Base-by-base conservation (phyloP, 2,888 invertebrate species). In the Plebejus melissa region DNA sequence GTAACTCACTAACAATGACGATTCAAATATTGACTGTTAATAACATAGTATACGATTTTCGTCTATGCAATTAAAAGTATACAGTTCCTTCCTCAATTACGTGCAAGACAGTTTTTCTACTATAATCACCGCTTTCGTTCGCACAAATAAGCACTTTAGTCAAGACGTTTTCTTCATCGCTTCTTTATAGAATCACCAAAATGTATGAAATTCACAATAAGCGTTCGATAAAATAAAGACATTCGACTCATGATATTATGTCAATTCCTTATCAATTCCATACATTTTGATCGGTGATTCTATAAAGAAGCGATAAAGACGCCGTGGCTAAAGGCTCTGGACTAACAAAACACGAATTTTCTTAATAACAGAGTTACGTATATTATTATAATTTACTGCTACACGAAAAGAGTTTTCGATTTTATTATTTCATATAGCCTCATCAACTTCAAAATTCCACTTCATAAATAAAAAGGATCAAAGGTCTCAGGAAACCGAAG, bases 401-500 rank as follows among this genome's bases (percentile, higher is more conserved):
- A 36, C 16, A 65, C 13, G 28, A 65, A 65, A 65, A 32, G 65
- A 32, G 13, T 65, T 65, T 16, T 13, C 36, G 65, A 36, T 65
- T 65, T 28, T 65, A 65, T 65, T 72, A 72, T 72, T 72, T 54
- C 46, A 72, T 54, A 72, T 32, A 72, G 54, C 28, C 72, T 72
- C 32, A 65, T 65, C 36, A 65, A 72, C 72, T 72, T 72, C 16
- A 54, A 72, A 72, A 72, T 72, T 72, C 54, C 32, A 72, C 72
- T 72, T 72, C 72, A 72, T 72, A 72, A 72, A 72, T 72, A 72
- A 72, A 50, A 72, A 54, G 54, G 72, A 72, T 72, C 72, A 75
- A 75, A 41, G 69, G 70, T 36, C 38, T 57, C 75, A 78, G 79
- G 79, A 76, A 79, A 79, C 76, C 77, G 77, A 79, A 79, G 78